Evolutionary conservation across 2,113 vertebrate genomes (phyloP).

Genomic region (Vulpes vulpes): DNA sequence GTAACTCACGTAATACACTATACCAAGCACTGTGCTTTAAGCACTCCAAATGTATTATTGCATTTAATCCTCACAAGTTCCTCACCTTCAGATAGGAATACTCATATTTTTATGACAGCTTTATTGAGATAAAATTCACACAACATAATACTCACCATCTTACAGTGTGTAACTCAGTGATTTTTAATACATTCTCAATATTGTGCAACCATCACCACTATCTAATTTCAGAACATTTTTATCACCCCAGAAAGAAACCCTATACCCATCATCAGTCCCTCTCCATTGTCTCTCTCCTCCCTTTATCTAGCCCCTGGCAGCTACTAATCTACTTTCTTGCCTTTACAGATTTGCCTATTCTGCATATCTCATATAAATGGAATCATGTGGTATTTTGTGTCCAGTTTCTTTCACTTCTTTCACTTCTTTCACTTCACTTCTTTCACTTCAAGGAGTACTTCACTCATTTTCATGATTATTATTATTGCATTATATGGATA

Average conservation of each 20-base stretch:
- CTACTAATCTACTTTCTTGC: not conserved
- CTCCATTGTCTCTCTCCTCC: too few species aligned
- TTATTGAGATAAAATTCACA: not conserved
- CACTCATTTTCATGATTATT: not conserved
- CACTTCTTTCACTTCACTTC: too few species aligned
- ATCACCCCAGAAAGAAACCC: not conserved
- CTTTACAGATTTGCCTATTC: not conserved
- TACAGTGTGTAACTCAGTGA: not conserved
- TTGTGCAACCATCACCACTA: not conserved
- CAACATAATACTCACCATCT: not conserved
- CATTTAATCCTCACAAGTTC: not conserved
- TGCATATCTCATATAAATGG: not conserved
- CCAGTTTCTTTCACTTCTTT: not conserved
- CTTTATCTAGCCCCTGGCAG: too few species aligned
- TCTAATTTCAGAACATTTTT: not conserved
- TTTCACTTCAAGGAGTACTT: not conserved
- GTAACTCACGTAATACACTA: not conserved
- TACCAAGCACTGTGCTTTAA: not conserved
- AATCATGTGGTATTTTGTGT: not conserved
- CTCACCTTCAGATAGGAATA: not conserved
- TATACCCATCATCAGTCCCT: not conserved
- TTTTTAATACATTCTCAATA: not conserved
- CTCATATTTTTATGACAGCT: not conserved
- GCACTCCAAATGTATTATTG: not conserved
- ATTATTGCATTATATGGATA: not conserved